Evolutionary conservation across 2,888 invertebrate species (phyloP).

Genomic region (Sinopyrophorus schimmeli): DNA sequence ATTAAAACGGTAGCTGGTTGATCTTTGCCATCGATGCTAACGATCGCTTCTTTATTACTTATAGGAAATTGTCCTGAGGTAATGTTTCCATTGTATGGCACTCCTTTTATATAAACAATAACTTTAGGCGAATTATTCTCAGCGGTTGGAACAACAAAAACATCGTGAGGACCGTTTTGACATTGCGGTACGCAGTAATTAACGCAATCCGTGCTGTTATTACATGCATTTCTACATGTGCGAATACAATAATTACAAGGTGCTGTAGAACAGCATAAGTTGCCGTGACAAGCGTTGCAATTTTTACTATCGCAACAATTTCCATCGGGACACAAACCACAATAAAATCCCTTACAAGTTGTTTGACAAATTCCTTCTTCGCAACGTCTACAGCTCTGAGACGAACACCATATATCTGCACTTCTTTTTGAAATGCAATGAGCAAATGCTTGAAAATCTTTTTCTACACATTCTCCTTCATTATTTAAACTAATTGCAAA

Average conservation of each 20-base stretch:
- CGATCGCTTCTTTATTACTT: conserved; percentile 11
- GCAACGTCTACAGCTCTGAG: conserved; percentile 19
- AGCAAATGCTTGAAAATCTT: not conserved
- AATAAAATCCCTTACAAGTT: conserved; percentile 23
- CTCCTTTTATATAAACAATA: conserved; percentile 10
- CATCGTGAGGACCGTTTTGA: conserved; percentile 6
- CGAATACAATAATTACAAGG: conserved; percentile 14
- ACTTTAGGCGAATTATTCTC: not conserved
- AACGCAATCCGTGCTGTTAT: not conserved
- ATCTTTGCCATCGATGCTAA: conserved; percentile 16
- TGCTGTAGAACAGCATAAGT: conserved; percentile 14
- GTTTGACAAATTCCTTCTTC: conserved; percentile 12
- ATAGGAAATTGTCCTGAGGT: conserved; percentile 4
- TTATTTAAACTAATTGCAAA: not conserved
- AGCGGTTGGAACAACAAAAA: conserved; percentile 12
- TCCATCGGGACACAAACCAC: conserved; percentile 25
- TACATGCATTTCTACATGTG: conserved; percentile 11
- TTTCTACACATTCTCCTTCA: not conserved
- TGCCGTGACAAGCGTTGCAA: conserved; percentile 24
- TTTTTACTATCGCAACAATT: conserved; percentile 29
- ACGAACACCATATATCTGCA: conserved; percentile 12
- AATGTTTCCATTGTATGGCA: conserved; percentile 10
- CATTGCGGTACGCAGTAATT: conserved; percentile 8
- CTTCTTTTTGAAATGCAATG: conserved; percentile 13
- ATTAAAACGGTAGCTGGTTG: conserved; percentile 17